Percentiles rank a stretch among this genome's conserved stretches.
phyloP scores from a whole-genome alignment of 2,797 vertebrate species.

The Hirundo rustica region DNA sequence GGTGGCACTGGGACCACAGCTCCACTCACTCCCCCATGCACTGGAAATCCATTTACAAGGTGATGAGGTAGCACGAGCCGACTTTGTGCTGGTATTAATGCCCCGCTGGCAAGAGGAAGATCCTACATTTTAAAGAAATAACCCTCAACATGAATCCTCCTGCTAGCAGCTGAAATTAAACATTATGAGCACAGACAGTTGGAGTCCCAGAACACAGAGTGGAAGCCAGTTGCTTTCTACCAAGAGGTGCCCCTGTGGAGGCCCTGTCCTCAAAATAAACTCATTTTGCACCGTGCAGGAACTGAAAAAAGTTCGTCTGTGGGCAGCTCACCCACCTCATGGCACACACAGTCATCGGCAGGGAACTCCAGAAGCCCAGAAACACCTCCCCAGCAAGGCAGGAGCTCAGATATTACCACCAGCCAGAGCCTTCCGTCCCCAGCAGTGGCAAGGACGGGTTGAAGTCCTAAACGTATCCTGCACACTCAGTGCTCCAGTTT shows the following conservation, averaged over 20 bases:
- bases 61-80: background rate
- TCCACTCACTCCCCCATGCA: background rate
- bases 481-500: background rate
- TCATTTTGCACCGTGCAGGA: background rate
- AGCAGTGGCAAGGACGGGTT: accelerated
- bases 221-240: background rate
- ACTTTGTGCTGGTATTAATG: background rate
- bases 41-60: background rate
- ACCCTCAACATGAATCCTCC: background rate
- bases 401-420: background rate
- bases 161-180: background rate
- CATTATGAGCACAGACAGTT: background rate
- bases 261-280: background rate
- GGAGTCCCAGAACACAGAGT: background rate
- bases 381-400: background rate
- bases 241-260: background rate
- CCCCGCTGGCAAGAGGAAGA: background rate
- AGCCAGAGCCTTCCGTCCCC: background rate
- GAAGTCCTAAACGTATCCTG: background rate
- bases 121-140: background rate
- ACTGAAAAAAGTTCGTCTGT: background rate
- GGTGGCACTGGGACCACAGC: background rate
- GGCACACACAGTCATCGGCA: background rate
- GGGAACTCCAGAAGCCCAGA: background rate
- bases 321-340: background rate